Base-by-base conservation (phyloP, 1,140 invertebrate species). In the Coelopa frigida region DNA sequence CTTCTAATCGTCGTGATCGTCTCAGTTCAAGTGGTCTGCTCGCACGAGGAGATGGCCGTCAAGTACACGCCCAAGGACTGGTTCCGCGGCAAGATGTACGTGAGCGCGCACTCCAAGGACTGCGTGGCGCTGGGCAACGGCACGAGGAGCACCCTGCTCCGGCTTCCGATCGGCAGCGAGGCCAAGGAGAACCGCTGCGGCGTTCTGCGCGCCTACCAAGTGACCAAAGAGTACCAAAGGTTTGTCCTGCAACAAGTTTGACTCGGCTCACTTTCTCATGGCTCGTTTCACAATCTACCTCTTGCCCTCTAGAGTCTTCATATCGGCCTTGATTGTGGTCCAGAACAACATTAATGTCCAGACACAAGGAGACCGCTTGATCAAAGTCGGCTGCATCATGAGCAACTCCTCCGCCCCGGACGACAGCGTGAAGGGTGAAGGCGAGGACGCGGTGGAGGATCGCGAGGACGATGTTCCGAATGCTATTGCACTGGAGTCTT, bases 281-380 rank as follows among this genome's bases (percentile, higher is more conserved):
- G 15, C 0, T 18, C n/a, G 4, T 38, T 42, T 36, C 24, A 22
- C 26, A 7, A 26, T 35, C 4, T 27, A 17, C 31, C 42, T 24
- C 5, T 23, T 32, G 8, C 31, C 2, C 32, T 23, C n/a, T 44
- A 76, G 80, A 55, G 80, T 78, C 14, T 73, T 82, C 54, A 74
- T 79, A 23, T 78, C 78, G 49, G 75, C 74, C 14, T 72, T 77
- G 56, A 69, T 81, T 51, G 74, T 82, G 57, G 72, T 82, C n/a
- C 80, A 81, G 58, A 79, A 80, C 61, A 82, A 82, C 58, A 70
- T 74, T 0, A 76, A 79, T 43, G 77, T 82, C 32, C 79, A 81
- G 60, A 80, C 78, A 5, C 78, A 80, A 50, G 78, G 77, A 0
- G 80, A 82, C 61, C 72, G 80, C 14, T 72, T 79, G 54, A 75